Conservation (phyloP, 30 jellyfish, hydroid and myxozoan genomes). For the Turritopsis dohrnii region DNA sequence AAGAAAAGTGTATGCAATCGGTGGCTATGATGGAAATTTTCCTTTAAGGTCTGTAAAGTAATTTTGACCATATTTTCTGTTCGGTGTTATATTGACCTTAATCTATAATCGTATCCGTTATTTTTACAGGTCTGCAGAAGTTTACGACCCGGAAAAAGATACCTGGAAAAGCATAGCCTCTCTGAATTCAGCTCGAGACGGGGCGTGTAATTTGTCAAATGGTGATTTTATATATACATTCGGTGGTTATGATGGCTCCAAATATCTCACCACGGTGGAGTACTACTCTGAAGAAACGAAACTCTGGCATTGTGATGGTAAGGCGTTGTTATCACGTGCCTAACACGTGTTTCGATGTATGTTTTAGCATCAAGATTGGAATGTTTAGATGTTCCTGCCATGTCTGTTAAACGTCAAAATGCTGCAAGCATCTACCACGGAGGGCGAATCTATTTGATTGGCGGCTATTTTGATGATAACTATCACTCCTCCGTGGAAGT, state of each 20-base stretch:
- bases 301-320: constrained; percentile 68
- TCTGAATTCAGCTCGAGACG: constrained; percentile 84
- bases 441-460: constrained; percentile 66
- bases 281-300: constrained; percentile 64
- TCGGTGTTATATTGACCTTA: neutral
- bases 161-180: constrained; percentile 73
- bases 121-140: constrained; percentile 65
- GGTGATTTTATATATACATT: constrained; percentile 74
- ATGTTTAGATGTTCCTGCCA: constrained; percentile 54
- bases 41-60: constrained; percentile 59
- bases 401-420: constrained; percentile 65
- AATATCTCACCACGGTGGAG: constrained; percentile 67
- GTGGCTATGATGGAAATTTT: constrained; percentile 91
- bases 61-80: neutral
- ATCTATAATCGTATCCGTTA: neutral
- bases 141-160: constrained; percentile 66
- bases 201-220: constrained; percentile 87
- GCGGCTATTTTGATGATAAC: constrained; percentile 87
- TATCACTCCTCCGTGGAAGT: constrained; percentile 70
- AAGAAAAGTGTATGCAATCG: constrained; percentile 84
- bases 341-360: too few relatives aligned
- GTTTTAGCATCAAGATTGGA: too few relatives aligned
- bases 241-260: constrained; percentile 94
- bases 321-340: neutral
- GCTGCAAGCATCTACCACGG: constrained; percentile 76